A percentile compares a stretch with the other conserved stretches of the same genome.
phyloP scores from a whole-genome alignment of 2,113 vertebrate genomes.

The Ibidorhyncha struthersii region DNA sequence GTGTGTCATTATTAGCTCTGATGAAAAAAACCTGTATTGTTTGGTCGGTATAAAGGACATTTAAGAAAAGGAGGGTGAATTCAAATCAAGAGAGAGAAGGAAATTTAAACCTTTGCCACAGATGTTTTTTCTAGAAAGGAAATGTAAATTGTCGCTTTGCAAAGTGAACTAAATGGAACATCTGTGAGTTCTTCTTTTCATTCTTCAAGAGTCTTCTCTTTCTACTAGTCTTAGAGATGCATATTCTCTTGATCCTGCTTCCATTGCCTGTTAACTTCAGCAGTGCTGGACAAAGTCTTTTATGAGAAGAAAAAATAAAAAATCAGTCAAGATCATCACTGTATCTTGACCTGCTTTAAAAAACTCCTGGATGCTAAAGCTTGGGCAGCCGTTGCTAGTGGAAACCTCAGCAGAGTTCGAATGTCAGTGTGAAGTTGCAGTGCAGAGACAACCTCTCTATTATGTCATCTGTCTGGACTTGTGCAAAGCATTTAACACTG shows the following conservation, averaged over 20 bases:
- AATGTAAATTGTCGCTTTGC: background rate
- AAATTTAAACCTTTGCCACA: slow-evolving; percentile 37
- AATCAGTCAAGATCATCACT: too few species aligned
- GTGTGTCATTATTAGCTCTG: slow-evolving; percentile 14
- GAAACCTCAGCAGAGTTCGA: fast-evolving
- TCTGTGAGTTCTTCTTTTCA: slow-evolving; percentile 13
- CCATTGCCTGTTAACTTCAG: background rate
- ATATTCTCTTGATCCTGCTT: background rate
- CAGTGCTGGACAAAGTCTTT: background rate
- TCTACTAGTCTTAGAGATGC: background rate
- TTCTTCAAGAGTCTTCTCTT: background rate
- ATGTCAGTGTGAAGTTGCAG: background rate
- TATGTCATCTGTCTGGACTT: background rate
- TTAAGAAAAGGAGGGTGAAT: background rate
- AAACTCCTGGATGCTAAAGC: background rate
- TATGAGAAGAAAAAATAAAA: background rate
- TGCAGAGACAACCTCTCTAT: background rate
- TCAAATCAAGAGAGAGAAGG: background rate
- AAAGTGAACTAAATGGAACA: slow-evolving; percentile 45
- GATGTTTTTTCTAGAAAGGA: slow-evolving; percentile 22
- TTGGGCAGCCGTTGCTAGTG: background rate
- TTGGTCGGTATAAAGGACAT: background rate
- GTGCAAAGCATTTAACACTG: too few species aligned
- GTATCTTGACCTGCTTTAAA: background rate
- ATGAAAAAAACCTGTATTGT: background rate